Base-by-base conservation (phyloP, 2,113 vertebrate genomes). In the Callospermophilus lateralis region DNA sequence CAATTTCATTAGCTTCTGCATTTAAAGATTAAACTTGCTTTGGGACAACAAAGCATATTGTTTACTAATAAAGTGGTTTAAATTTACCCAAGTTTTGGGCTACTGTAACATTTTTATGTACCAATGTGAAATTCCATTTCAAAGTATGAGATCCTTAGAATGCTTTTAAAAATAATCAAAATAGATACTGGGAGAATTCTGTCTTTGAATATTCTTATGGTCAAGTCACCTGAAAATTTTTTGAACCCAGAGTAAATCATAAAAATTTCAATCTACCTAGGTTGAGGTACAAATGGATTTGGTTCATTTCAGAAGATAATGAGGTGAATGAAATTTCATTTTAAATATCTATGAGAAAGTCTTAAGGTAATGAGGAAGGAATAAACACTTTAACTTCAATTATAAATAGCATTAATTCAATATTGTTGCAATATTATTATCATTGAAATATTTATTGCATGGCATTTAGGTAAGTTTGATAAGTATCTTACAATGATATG, bases 271-370 rank as follows among this genome's bases (percentile, higher is more conserved):
- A 92, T n/a, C 26, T 55, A n/a, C 8, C 19, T 65, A 91, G n/a
- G 8, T 32, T 26, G 73, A 86, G 30, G 2, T 48, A 68, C 32
- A 67, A 12, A 70, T 55, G 6, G 5, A 17, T 79, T 94, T 17
- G 48, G 9, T 90, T 96, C 20, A 67, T 28, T 94, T 94, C 8
- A 94, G 67, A 92, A 94, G 53, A 80, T 65, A 97, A 74, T 68
- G 34, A 73, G 12, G 30, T 81, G 13, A 28, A 6, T 78, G 2
- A 53, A 92, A 78, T 39, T 48, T 73, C 3, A 73, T 95, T 78
- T 90, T 95, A 77, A 81, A 48, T 39, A 39, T 67, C 22, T 86
- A 2, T 72, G 11, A 94, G 70, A 81, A 94, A 86, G 8, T 77
- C 5, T 28, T 65, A 65, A 65, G 45, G 22, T 17, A 95, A 89